These are phyloP conservation scores for Cydia fagiglandana DNA, from an alignment of 1,140 invertebrate species.

Conservation along the genomic window DNA sequence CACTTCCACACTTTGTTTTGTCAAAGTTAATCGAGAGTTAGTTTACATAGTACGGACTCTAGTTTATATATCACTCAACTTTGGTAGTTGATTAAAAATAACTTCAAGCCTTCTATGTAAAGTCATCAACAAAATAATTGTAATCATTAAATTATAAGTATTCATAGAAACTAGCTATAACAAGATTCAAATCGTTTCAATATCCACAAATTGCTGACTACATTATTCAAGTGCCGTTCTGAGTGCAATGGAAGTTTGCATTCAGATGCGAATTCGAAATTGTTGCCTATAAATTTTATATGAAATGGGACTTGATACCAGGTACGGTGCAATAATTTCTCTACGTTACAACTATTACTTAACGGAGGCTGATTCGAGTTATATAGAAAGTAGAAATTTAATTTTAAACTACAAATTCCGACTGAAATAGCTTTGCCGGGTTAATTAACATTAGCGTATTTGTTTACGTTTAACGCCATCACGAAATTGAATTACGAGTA, in stretches of 20 bases:
- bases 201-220: constrained; percentile 41
- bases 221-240: constrained; percentile 45
- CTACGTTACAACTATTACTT: constrained; percentile 25
- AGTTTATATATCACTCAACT: no score
- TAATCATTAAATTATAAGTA: not conserved
- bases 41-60: no score
- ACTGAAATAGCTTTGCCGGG: not conserved
- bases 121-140: not conserved
- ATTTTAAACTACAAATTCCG: not conserved
- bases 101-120: not conserved
- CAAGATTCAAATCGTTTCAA: constrained; percentile 35
- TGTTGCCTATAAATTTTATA: constrained; percentile 50
- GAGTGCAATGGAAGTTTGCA: constrained; percentile 39
- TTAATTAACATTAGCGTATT: not conserved
- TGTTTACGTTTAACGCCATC: not conserved
- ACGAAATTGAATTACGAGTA: no score
- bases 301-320: constrained; percentile 32
- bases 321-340: constrained; percentile 18
- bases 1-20: no score
- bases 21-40: no score
- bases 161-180: not conserved
- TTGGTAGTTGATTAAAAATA: no score
- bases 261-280: constrained; percentile 50
- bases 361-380: not conserved
- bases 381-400: not conserved